phyloP scores from a whole-genome alignment of 2,113 vertebrate genomes.

The Procavia capensis region DNA sequence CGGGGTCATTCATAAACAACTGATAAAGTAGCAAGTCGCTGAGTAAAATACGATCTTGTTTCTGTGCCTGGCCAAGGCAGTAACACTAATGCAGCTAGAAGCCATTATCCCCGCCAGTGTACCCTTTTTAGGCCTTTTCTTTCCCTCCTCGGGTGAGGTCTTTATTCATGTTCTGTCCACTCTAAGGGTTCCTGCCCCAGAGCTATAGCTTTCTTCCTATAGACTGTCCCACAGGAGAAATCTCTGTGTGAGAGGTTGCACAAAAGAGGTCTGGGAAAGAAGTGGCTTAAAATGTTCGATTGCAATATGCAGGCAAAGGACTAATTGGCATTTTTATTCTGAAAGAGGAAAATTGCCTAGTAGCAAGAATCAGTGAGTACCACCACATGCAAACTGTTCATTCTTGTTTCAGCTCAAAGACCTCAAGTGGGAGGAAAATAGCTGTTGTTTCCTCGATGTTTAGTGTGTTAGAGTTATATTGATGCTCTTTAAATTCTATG shows the following conservation, averaged over 20 bases:
- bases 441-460: slow-evolving; percentile 68
- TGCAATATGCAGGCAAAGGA: slow-evolving; percentile 61
- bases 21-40: not conserved
- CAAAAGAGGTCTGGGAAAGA: slow-evolving; percentile 70
- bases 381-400: slow-evolving; percentile 63
- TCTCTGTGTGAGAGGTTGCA: slow-evolving; percentile 62
- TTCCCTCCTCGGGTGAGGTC: slow-evolving; percentile 57
- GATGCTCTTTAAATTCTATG: slow-evolving; percentile 65
- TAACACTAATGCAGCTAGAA: not conserved
- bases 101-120: not conserved
- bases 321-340: slow-evolving; percentile 80
- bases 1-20: not conserved
- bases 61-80: not conserved
- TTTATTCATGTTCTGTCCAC: slow-evolving; percentile 10
- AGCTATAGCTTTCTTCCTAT: slow-evolving; percentile 39
- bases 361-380: slow-evolving; percentile 61
- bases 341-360: slow-evolving; percentile 73
- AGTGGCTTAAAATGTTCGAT: slow-evolving; percentile 59
- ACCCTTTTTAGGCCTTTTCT: slow-evolving; percentile 39
- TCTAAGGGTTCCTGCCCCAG: slow-evolving; percentile 17
- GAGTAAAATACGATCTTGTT: slow-evolving; percentile 2
- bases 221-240: slow-evolving; percentile 5
- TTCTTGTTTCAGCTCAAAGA: slow-evolving; percentile 69
- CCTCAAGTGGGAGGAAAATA: slow-evolving; percentile 66
- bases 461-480: slow-evolving; percentile 58